Conservation (phyloP, 2,797 vertebrate species). For the Steatocranus sp. region DNA sequence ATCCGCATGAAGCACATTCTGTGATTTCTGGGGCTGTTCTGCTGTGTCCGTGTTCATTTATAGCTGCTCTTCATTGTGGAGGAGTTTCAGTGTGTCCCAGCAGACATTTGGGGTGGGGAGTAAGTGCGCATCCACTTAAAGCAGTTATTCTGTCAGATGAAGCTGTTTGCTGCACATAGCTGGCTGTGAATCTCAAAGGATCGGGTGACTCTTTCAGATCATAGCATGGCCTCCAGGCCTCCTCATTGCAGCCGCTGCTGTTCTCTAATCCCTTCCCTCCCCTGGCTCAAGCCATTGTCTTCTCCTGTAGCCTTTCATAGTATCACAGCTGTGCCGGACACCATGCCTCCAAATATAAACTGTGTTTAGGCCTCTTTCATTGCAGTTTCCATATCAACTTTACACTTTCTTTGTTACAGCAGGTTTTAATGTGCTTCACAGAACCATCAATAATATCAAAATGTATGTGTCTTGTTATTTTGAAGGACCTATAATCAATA, state of each 20-base stretch:
- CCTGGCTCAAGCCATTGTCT: slow-evolving; percentile 54
- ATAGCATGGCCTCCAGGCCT: slow-evolving; percentile 71
- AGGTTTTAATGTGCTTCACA: not conserved
- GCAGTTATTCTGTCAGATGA: slow-evolving; percentile 77
- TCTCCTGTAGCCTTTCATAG: slow-evolving; percentile 60
- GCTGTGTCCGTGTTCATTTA: slow-evolving; percentile 82
- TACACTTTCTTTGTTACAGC: not conserved
- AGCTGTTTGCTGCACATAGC: slow-evolving; percentile 75
- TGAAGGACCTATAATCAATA: not conserved
- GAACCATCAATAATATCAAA: not conserved
- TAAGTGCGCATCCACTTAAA: slow-evolving; percentile 49
- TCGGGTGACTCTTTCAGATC: slow-evolving; percentile 71
- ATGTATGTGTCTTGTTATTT: not conserved
- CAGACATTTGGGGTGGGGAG: slow-evolving; percentile 47
- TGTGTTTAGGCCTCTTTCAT: not conserved
- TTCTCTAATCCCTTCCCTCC: slow-evolving; percentile 41
- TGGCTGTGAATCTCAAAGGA: slow-evolving; percentile 76
- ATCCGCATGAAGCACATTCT: slow-evolving; percentile 75
- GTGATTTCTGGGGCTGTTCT: slow-evolving; percentile 84
- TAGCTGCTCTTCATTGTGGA: slow-evolving; percentile 81
- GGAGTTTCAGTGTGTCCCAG: slow-evolving; percentile 74
- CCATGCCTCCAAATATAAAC: slow-evolving; percentile 10
- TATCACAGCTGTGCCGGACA: slow-evolving; percentile 39
- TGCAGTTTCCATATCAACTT: not conserved
- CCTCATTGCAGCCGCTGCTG: slow-evolving; percentile 55